Base-by-base conservation (phyloP, 2,888 invertebrate genomes). In the Diaperis boleti region DNA sequence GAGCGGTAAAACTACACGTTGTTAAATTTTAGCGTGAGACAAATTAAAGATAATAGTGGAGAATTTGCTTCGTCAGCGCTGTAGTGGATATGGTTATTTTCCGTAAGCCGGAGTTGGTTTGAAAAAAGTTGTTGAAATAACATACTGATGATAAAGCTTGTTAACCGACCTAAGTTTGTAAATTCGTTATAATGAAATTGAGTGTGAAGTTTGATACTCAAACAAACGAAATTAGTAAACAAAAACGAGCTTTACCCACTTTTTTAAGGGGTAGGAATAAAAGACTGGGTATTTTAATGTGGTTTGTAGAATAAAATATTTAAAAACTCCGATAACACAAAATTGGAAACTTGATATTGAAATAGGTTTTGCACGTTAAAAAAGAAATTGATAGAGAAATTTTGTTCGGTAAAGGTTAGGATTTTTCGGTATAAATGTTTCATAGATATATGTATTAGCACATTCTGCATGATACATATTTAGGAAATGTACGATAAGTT, bases 11-110 rank as follows among this genome's bases (percentile, higher is more conserved):
- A 50, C 13, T 10, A 50, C 29, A 20, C 35, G 49, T n/a, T 42
- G 42, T 37, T 33, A 37, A 50, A 15, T 47, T 22, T 31, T 10
- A 47, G 47, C 47, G 49, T 49, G 20, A 37, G 50, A 50, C 37
- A 37, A 37, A 20, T 50, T 33, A 50, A 37, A 50, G 37, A 37
- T 50, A 50, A 50, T 50, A 50, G 33, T 35, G 20, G 13, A 50
- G 35, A 49, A 47, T 37, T 18, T 13, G 50, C 50, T 50, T 20
- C 35, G 50, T 50, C 50, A 50, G 13, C 37, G 11, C 22, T 50
- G 37, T 50, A 37, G 50, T 50, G 37, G 7, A 35, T 47, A 31
- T 47, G 35, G 20, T 15, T 35, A 35, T 35, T 50, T 47, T 50
- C 35, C 11, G 18, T 14, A 31, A 17, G 8, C n/a, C 13, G 26